These are phyloP conservation scores for Teleopsis dalmanni DNA, from an alignment of 1,140 invertebrate species.

Conservation along the genomic window DNA sequence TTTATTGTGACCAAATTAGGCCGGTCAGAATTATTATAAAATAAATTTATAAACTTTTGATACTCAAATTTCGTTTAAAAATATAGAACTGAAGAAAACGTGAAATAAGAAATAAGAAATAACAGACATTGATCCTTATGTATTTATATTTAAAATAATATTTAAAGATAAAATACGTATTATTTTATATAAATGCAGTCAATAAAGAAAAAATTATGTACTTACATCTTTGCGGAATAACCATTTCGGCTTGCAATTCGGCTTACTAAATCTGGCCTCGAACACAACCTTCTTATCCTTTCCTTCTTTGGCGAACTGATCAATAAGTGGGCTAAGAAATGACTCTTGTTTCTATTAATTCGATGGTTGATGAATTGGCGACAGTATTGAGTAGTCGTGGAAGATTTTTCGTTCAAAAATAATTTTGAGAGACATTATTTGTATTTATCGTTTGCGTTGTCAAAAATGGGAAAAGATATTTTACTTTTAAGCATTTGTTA, in stretches of 20 bases:
- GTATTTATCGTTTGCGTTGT: slow-evolving; percentile 26
- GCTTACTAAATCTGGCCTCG: slow-evolving; percentile 83
- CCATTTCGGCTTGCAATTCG: slow-evolving; percentile 88
- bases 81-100: neutral
- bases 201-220: too few species aligned
- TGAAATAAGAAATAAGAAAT: neutral
- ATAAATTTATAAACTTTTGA: too few species aligned
- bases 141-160: too few species aligned
- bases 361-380: slow-evolving; percentile 13
- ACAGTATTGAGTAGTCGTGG: slow-evolving; percentile 9
- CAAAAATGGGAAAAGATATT: slow-evolving; percentile 43
- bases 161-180: too few species aligned
- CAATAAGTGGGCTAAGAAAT: slow-evolving; percentile 90
- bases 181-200: too few species aligned
- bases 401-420: too few species aligned
- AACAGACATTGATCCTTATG: neutral
- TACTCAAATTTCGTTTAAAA: neutral
- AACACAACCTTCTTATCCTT: slow-evolving; percentile 92
- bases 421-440: slow-evolving; percentile 6
- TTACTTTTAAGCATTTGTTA: slow-evolving; percentile 15
- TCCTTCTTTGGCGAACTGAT: slow-evolving; percentile 91
- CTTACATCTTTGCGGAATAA: slow-evolving; percentile 86
- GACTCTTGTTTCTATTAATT: slow-evolving; percentile 79
- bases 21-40: too few species aligned
- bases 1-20: too few species aligned